Conservation (phyloP, 2,113 vertebrate species). For the Archilochus colubris region DNA sequence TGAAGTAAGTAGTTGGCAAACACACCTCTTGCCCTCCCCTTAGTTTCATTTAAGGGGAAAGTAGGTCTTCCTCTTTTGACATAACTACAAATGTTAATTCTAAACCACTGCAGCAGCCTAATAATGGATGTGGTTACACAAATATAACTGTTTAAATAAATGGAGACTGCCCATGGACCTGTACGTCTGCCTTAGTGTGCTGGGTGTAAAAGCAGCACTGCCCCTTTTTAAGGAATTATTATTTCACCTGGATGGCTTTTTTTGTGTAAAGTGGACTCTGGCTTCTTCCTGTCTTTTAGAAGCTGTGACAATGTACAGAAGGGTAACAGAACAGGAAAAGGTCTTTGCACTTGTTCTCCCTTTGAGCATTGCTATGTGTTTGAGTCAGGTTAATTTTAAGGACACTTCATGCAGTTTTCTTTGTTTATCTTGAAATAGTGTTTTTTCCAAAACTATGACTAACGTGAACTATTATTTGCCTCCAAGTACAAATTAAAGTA, state of each 20-base stretch:
- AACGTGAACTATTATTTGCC: background rate
- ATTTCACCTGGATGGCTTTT: background rate
- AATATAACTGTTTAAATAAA: background rate
- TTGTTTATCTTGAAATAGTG: background rate
- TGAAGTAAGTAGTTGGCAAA: constrained; percentile 82
- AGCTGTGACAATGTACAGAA: background rate
- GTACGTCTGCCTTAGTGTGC: background rate
- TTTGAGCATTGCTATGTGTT: background rate
- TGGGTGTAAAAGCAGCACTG: background rate
- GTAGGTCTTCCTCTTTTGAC: background rate
- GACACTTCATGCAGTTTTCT: background rate
- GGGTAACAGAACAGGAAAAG: background rate
- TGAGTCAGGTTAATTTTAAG: background rate
- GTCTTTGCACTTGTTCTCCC: background rate
- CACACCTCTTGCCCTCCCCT: background rate
- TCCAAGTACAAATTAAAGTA: background rate
- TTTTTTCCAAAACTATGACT: background rate
- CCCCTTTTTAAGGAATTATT: background rate
- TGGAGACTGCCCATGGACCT: background rate
- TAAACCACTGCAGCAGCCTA: background rate
- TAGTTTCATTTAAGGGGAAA: background rate
- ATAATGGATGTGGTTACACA: no score
- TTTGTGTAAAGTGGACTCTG: background rate
- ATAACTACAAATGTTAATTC: background rate
- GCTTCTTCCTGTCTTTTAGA: background rate